Evolutionary conservation across 2,113 vertebrate species (phyloP).

Genomic region (Paramormyrops kingsleyae): DNA sequence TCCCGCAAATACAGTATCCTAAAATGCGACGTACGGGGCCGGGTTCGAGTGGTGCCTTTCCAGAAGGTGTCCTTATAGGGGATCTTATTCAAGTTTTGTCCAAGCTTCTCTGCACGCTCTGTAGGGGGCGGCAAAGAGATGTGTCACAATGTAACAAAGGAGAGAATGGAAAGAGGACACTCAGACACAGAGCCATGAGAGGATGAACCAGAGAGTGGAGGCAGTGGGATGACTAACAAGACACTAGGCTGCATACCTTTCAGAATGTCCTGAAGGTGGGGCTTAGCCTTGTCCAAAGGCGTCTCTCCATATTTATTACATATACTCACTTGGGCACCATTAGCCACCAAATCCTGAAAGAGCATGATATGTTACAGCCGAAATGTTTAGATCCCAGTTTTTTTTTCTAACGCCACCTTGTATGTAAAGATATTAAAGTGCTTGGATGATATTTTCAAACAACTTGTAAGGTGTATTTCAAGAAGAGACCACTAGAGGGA

Average conservation of each 20-base stretch:
- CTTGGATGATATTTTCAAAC: not conserved
- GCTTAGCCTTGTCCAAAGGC: constrained; percentile 87
- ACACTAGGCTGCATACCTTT: constrained; percentile 59
- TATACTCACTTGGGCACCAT: constrained; percentile 78
- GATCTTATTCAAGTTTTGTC: constrained; percentile 82
- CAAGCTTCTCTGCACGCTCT: constrained; percentile 92
- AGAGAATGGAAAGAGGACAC: not conserved
- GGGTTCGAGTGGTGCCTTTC: constrained; percentile 94
- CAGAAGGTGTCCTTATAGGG: constrained; percentile 96
- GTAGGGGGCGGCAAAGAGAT: constrained; percentile 7
- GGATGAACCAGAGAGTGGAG: not conserved
- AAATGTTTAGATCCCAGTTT: not conserved
- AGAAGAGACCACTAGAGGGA: constrained; percentile 31
- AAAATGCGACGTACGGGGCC: constrained; percentile 72
- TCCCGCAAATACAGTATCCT: not conserved
- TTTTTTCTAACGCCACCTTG: no score
- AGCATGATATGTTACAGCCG: not conserved
- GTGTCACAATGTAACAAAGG: not conserved
- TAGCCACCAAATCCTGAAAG: constrained; percentile 78
- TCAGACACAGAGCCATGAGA: not conserved
- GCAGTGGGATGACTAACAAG: not conserved
- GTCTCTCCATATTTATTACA: constrained; percentile 94
- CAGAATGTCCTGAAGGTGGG: constrained; percentile 72
- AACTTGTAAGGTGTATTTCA: not conserved
- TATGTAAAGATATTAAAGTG: not conserved